Base-by-base conservation (phyloP, 2,888 invertebrate species). In the Polydrusus pterygomalis region DNA sequence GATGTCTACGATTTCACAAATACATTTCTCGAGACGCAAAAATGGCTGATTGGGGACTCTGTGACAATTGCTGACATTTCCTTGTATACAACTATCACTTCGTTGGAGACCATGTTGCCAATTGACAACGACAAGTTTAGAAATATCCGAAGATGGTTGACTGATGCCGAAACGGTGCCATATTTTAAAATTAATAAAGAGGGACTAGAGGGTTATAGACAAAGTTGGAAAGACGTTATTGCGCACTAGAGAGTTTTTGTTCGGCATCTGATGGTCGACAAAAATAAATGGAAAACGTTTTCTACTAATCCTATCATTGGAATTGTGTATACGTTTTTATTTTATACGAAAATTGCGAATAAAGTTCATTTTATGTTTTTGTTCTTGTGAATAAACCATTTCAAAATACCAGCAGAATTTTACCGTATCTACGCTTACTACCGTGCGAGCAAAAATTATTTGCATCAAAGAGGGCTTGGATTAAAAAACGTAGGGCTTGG, bases 1-100 rank as follows among this genome's bases (percentile, higher is more conserved):
- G 89, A 90, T 77, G 88, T 87, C 0, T 88, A 90, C 60, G 85
- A 81, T 0, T 88, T 88, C 67, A 63, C 90, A 17, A 90, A 91
- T 77, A 83, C 80, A 6, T 90, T 89, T 77, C 86, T 91, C 54
- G 62, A 58, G 34, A 47, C 20, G 3, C 49, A 30, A 15, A 70
- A 75, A 69, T 78, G 69, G 71, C 17, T 75, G 1, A 64, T 62
- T 1, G 74, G 74, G 2, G 64, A 77, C 40, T 15, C 56, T 5
- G 40, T 75, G n/a, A 77, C 77, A 1, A 15, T 77, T 11, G 77
- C 77, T n/a, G 77, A 77, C 54, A 70, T 77, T 11, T 63, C 73
- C 2, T 30, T 77, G 20, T 65, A 70, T 3, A 13, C 65, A 2
- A 77, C 77, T 10, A 17, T 74, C 9, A 74, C 49, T 10, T 65